phyloP scores from a whole-genome alignment of 2,113 vertebrate genomes.

The Nipponia nippon region DNA sequence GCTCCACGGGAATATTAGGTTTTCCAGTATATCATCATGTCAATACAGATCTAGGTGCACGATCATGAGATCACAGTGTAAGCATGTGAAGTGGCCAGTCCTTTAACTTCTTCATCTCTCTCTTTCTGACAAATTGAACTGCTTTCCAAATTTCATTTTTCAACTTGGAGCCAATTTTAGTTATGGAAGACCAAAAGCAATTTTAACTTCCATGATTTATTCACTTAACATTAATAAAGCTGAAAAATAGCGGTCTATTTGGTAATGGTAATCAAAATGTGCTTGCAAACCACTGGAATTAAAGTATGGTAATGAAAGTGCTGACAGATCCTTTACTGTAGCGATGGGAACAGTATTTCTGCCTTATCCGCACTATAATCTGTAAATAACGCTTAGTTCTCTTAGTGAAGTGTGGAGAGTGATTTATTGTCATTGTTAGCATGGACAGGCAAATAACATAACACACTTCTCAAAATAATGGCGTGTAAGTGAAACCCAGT shows the following conservation, averaged over 20 bases:
- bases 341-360: slow-evolving; percentile 23
- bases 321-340: slow-evolving; percentile 20
- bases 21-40: background rate
- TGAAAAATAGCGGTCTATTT: background rate
- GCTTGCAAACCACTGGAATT: slow-evolving; percentile 25
- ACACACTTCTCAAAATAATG: background rate
- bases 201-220: slow-evolving; percentile 2
- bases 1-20: background rate
- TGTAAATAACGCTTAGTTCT: background rate
- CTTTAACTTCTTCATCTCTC: background rate
- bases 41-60: background rate
- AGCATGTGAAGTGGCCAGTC: background rate
- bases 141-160: background rate
- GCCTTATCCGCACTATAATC: background rate
- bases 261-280: slow-evolving; percentile 4
- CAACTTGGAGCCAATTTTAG: slow-evolving; percentile 1
- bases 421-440: slow-evolving; percentile 2
- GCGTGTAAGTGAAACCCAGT: background rate
- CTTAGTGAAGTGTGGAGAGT: background rate
- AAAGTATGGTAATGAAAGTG: background rate
- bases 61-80: background rate
- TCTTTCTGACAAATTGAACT: background rate
- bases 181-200: slow-evolving; percentile 9
- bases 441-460: background rate
- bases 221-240: slow-evolving; percentile 39